Base-by-base conservation (phyloP, 2,113 vertebrate genomes). In the Limnothrissa miodon region DNA sequence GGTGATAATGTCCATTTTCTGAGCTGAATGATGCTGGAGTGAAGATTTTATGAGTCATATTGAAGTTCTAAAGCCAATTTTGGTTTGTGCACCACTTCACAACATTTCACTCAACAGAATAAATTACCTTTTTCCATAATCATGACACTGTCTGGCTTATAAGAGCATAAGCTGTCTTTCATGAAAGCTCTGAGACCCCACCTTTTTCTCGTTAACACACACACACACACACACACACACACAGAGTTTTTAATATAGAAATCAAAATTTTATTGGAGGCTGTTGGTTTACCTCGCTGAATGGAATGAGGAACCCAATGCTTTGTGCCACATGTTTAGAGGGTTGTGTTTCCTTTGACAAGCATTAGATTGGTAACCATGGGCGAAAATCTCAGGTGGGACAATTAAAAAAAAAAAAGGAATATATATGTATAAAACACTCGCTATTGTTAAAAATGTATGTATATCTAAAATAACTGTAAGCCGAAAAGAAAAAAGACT, bases 41-140 rank as follows among this genome's bases (percentile, higher is more conserved):
- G 78, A 84, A 83, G 83, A 86, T 85, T 36, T 56, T 53, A 83
- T 85, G 79, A 39, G 53, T 53, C 39, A 45, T 56, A 19, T 82
- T 53, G 33, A 48, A 39, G n/a, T 15, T 83, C 48, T 79, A 70
- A 79, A 78, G 59, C 25, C 59, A 45, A 45, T 59, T 81, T 48
- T 59, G 46, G 78, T 13, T 66, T 83, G 23, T n/a, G n/a, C 17
- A 79, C 45, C 78, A 78, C 80, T 23, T 83, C 44, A 78, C 44
- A 79, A 78, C 45, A 36, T 45, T 10, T n/a, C 25, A 62, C 8
- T 62, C 59, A 62, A 62, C 48, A 51, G 48, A 51, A 51, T 66
- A 78, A n/a, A 82, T 74, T 25, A 19, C 2, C 21, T 48, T 79
- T 4, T 19, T 39, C 39, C 79, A 70, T 59, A 83, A 42, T 79